A percentile compares a stretch with the other conserved stretches of the same genome.
Evolutionary conservation across 2,797 vertebrate genomes (phyloP).

Genomic region (Dryobates pubescens): DNA sequence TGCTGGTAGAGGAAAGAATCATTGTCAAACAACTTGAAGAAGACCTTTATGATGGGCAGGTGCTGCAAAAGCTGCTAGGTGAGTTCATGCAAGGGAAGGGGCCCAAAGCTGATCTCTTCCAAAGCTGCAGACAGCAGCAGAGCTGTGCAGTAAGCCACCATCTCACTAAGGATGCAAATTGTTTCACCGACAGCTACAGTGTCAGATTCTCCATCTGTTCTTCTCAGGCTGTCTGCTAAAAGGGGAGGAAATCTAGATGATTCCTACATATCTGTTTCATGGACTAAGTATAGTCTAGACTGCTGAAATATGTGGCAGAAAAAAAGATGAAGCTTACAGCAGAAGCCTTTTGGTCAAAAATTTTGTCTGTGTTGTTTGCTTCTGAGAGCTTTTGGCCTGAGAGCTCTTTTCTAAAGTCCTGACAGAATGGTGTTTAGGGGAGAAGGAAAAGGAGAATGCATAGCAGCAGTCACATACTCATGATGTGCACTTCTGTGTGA

Average conservation of each 20-base stretch:
- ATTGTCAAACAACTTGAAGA: conserved; percentile 97
- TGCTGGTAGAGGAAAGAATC: conserved; percentile 94
- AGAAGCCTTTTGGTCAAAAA: not conserved
- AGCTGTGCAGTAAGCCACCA: not conserved
- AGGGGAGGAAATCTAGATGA: not conserved
- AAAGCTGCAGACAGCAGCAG: not conserved
- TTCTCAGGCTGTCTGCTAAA: not conserved
- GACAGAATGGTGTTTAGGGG: not conserved
- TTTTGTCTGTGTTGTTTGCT: not conserved
- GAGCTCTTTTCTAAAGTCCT: not conserved
- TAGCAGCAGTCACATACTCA: not conserved
- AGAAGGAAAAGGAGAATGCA: not conserved
- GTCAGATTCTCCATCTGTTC: not conserved
- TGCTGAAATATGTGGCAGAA: not conserved
- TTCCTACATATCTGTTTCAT: not conserved
- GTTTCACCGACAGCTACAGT: not conserved
- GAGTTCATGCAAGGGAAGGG: conserved; percentile 58
- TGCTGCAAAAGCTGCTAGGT: conserved; percentile 97
- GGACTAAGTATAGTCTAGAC: not conserved
- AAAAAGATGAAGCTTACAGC: not conserved
- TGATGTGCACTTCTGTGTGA: not conserved
- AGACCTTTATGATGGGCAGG: conserved; percentile 96
- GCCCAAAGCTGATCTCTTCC: too few relatives aligned
- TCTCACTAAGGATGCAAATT: not conserved
- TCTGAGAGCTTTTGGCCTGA: not conserved